phyloP scores from a whole-genome alignment of 2,797 vertebrate genomes.

The Poeciliopsis gracilis region DNA sequence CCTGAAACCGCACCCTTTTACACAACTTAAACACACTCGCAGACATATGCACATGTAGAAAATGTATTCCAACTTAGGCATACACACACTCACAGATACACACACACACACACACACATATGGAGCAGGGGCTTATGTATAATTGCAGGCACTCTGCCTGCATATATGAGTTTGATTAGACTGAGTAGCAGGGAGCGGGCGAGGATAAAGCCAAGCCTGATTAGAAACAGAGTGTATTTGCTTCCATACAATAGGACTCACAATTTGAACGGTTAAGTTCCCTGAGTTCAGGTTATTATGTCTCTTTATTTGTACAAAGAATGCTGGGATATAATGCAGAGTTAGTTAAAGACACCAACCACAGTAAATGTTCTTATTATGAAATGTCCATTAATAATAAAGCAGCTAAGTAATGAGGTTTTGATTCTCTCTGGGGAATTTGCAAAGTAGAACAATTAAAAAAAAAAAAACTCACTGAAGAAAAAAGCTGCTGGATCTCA shows the following conservation, averaged over 20 bases:
- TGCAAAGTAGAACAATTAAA: not conserved
- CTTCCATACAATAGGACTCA: slow-evolving; percentile 71
- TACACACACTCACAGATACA: slow-evolving; percentile 36
- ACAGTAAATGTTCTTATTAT: not conserved
- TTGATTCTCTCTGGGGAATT: not conserved
- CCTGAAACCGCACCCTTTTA: slow-evolving; percentile 67
- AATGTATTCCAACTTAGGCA: slow-evolving; percentile 41
- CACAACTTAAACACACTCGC: slow-evolving; percentile 39
- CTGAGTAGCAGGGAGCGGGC: slow-evolving; percentile 72
- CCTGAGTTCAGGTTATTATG: slow-evolving; percentile 66
- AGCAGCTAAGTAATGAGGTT: not conserved
- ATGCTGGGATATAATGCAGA: slow-evolving; percentile 43
- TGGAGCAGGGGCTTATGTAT: slow-evolving; percentile 72
- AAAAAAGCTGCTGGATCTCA: not conserved
- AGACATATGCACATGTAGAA: slow-evolving; percentile 33
- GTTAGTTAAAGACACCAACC: slow-evolving; percentile 15
- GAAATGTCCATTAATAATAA: not conserved
- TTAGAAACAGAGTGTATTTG: slow-evolving; percentile 76
- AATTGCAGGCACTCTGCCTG: slow-evolving; percentile 79
- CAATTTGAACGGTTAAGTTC: slow-evolving; percentile 64
- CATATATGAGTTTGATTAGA: slow-evolving; percentile 81
- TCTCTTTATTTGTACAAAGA: slow-evolving; percentile 26
- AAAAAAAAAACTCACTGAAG: not conserved
- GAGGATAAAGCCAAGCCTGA: slow-evolving; percentile 77
- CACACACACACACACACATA: slow-evolving; percentile 53